Conservation (phyloP, 2,888 invertebrate genomes). For the Trypoxylon attenuatum region DNA sequence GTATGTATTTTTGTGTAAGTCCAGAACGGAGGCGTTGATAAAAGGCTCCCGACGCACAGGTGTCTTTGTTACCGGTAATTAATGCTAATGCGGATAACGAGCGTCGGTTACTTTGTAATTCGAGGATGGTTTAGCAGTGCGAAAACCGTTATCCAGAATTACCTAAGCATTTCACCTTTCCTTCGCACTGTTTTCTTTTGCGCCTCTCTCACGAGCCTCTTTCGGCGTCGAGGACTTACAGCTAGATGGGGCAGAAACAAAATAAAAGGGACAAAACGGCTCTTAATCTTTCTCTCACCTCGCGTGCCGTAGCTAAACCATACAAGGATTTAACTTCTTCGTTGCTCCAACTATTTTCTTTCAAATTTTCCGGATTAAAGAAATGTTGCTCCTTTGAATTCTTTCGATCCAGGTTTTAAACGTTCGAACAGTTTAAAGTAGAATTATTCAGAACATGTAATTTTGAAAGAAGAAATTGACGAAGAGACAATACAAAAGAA, state of each 20-base stretch:
- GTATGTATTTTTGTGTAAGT: neutral
- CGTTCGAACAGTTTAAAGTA: no score
- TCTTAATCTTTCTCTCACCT: slow-evolving; percentile 27
- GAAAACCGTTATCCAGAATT: slow-evolving; percentile 52
- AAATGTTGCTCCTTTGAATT: no score
- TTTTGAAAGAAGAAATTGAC: no score
- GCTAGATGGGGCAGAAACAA: slow-evolving; percentile 24
- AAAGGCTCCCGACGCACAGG: slow-evolving; percentile 16
- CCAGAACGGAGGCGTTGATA: slow-evolving; percentile 3
- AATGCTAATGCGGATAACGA: slow-evolving; percentile 53
- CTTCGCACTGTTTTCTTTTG: slow-evolving; percentile 22
- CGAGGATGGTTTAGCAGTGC: slow-evolving; percentile 46
- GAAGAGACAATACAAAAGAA: no score
- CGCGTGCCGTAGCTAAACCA: neutral
- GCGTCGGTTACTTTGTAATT: slow-evolving; percentile 51
- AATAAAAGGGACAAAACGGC: slow-evolving; percentile 30
- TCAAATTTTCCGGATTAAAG: no score
- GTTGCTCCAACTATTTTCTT: no score
- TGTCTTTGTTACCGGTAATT: slow-evolving; percentile 43
- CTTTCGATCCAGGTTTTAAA: no score
- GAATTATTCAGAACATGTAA: no score
- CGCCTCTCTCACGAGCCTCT: slow-evolving; percentile 1
- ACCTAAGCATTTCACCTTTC: slow-evolving; percentile 33
- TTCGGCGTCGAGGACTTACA: slow-evolving; percentile 5
- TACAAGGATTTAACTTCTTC: no score